A percentile compares a stretch with the other conserved stretches of the same genome.
phyloP scores from a whole-genome alignment of 2,113 vertebrate species.

The Albula goreensis region DNA sequence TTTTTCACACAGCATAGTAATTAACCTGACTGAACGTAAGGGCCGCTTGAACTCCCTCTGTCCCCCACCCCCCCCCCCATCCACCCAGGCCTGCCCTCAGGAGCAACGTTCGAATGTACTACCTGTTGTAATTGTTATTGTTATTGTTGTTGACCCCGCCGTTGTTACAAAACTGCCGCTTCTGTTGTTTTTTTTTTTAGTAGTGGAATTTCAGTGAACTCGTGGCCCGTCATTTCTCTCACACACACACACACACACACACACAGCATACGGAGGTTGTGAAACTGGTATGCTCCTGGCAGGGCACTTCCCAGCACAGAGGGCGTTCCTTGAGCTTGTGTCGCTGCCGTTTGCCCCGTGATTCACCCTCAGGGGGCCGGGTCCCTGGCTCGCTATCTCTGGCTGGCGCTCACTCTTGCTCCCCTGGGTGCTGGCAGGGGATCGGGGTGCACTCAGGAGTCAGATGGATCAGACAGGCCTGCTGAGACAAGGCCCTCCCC shows the following conservation, averaged over 20 bases:
- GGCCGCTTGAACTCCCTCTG: neutral
- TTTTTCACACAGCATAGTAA: neutral
- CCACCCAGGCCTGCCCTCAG: slow-evolving; percentile 7
- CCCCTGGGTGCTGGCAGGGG: neutral
- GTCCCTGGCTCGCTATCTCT: slow-evolving; percentile 10
- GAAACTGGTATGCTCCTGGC: slow-evolving; percentile 15
- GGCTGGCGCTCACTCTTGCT: neutral
- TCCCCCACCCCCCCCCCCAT: neutral
- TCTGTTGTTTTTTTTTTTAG: neutral
- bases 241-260: neutral
- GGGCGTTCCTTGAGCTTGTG: neutral
- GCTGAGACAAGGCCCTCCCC: too few species aligned
- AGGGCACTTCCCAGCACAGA: neutral
- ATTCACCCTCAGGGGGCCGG: neutral
- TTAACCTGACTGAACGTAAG: neutral
- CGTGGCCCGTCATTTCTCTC: neutral
- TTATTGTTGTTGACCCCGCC: neutral
- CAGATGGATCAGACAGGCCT: neutral
- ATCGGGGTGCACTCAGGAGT: slow-evolving; percentile 2
- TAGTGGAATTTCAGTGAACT: slow-evolving; percentile 26
- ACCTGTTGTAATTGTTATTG: slow-evolving; percentile 1
- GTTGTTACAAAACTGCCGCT: neutral
- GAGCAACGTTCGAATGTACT: slow-evolving; percentile 12
- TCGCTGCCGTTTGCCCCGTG: slow-evolving; percentile 22
- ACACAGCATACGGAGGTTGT: neutral